Evolutionary conservation across 53 echinoderm and acorn worm species (phyloP), one percentile per base, ranked within the genome.

Genomic region (Zoroaster sp.): DNA sequence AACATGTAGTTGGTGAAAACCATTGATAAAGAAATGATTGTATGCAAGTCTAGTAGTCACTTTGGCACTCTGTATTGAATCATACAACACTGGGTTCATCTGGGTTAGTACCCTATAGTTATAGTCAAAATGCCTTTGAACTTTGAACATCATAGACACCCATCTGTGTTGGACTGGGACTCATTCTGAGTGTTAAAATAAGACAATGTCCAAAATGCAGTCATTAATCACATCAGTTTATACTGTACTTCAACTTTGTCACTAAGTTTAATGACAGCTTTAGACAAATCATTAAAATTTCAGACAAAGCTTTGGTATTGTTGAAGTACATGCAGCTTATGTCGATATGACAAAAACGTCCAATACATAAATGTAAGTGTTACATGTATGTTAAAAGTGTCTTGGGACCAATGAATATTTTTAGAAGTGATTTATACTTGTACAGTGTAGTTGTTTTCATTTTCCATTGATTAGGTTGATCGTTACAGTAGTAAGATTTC

Each of bases 361-460:
- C n/a, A n/a, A n/a, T n/a, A n/a, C n/a, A n/a, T 55, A 9, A 59
- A 59, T 59, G 63, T 3, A 59, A 59, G 63, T 59, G 2, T 9
- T 59, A 28, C 63, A 25, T n/a, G n/a, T n/a, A n/a, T n/a, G n/a
- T 21, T 59, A 8, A 59, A 11, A 10, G 28, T 25, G 9, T 23
- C 28, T 74, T 40, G 76, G 76, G 76, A 47, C 76, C 76, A 76
- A 75, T 43, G 23, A 44, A 12, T 14, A 28, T 51, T 49, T 76
- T 76, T 76, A 21, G 73, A 42, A 5, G 46, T 75, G 31, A 75
- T 75, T 75, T 75, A 12, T 75, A 28, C 75, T 30, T 31, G 13
- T 17, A 31, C 31, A 76, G 34, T 47, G 34, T 75, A 59, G 44
- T 18, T 43, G n/a, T 43, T 39, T 12, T 75, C 31, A 14, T 9